A percentile compares a stretch with the other conserved stretches of the same genome.
These are phyloP conservation scores for Agrochola circellaris DNA, from an alignment of 2,888 invertebrate species.

Conservation along the genomic window DNA sequence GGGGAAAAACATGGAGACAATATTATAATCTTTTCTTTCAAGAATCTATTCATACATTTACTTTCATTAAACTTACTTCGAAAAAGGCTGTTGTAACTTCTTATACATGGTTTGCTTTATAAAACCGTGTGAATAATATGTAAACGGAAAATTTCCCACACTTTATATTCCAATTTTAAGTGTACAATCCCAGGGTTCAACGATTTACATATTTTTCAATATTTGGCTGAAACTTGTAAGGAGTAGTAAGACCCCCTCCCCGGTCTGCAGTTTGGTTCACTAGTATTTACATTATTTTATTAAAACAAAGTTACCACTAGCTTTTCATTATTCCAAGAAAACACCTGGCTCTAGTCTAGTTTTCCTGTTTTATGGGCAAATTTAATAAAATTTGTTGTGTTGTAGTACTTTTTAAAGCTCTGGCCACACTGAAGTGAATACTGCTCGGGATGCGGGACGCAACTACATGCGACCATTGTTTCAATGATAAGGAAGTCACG, in stretches of 20 bases:
- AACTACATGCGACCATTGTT: no score
- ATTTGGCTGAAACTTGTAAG: slow-evolving; percentile 30
- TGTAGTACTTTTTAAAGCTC: no score
- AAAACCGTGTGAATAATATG: slow-evolving; percentile 11
- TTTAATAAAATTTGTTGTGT: no score
- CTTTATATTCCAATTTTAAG: slow-evolving; percentile 54
- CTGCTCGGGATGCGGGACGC: no score
- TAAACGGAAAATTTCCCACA: slow-evolving; percentile 13
- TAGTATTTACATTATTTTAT: slow-evolving; percentile 6
- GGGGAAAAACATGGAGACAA: no score
- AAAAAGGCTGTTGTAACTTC: neutral
- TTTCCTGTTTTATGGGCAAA: neutral
- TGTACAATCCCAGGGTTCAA: slow-evolving; percentile 20
- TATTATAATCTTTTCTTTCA: neutral
- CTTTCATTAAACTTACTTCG: neutral
- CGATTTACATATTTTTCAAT: slow-evolving; percentile 57
- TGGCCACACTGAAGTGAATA: no score
- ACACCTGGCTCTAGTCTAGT: neutral
- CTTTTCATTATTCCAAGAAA: slow-evolving; percentile 5
- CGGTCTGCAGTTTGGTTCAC: neutral
- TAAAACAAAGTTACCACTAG: neutral
- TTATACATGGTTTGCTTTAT: neutral
- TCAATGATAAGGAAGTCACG: no score
- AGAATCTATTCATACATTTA: neutral
- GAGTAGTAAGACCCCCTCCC: neutral